These are phyloP conservation scores for Leptinotarsa juncta DNA, from an alignment of 2,888 invertebrate genomes.

Conservation along the genomic window DNA sequence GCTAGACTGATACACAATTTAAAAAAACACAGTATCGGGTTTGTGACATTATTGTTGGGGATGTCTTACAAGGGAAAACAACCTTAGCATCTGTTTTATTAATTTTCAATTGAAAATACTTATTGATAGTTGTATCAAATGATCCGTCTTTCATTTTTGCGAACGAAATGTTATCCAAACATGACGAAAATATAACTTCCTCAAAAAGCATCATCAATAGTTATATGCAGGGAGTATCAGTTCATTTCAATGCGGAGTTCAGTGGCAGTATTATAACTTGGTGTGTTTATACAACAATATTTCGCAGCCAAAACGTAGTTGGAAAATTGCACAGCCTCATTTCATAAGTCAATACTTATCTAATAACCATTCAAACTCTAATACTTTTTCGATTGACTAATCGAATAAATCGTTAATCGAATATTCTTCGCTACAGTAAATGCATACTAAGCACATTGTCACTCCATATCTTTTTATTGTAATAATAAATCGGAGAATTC, in stretches of 20 bases:
- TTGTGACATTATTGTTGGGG: too few species aligned
- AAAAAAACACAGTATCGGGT: too few species aligned
- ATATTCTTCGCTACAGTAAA: conserved; percentile 29
- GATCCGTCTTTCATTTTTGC: too few species aligned
- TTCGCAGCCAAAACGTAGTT: neutral
- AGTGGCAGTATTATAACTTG: neutral
- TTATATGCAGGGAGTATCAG: too few species aligned
- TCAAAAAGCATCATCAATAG: too few species aligned
- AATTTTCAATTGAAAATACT: too few species aligned
- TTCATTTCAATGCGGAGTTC: neutral
- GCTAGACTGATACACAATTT: too few species aligned
- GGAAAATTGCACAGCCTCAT: conserved; percentile 1
- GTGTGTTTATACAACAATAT: neutral
- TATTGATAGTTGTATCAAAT: too few species aligned
- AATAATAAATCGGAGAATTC: conserved; percentile 24
- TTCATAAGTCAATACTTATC: conserved; percentile 4
- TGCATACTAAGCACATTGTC: conserved; percentile 34
- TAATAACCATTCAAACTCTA: conserved; percentile 9
- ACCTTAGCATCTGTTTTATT: too few species aligned
- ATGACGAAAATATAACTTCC: too few species aligned
- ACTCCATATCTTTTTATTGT: conserved; percentile 28
- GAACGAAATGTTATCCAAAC: too few species aligned
- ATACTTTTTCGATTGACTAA: conserved; percentile 19
- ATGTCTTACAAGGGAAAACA: too few species aligned
- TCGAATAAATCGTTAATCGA: conserved; percentile 23